Base-by-base conservation (phyloP, 1,140 invertebrate species). In the Plectus sambesii region DNA sequence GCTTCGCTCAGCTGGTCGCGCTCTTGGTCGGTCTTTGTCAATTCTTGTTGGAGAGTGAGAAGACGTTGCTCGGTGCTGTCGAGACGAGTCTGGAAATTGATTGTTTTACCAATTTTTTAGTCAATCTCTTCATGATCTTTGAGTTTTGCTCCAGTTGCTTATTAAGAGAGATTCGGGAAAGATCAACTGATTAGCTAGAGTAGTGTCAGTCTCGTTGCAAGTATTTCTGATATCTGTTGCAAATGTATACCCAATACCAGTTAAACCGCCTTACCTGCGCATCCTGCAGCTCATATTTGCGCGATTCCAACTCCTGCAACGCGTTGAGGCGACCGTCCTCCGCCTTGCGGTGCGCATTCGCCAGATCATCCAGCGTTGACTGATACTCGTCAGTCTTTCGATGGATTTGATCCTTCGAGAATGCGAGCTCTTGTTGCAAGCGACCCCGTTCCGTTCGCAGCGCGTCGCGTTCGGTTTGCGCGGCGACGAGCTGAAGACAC, bases 361-460 rank as follows among this genome's bases (percentile, higher is more conserved):
- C 41, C 26, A 69, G 44, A 42, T 67, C 61, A 33, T 69, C 66
- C 24, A 67, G 44, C 17, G 63, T 54, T 6, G 45, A 54, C 24
- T 66, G 55, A 48, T 67, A 67, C 44, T 67, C 64, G 35, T 67
- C 64, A n/a, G 49, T 69, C 47, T 68, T 68, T 6, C 66, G 48
- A 19, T 53, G 53, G 51, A 67, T 67, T 51, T 67, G 64, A 36
- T 67, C 64, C 49, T 62, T 61, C 24, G 60, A 62, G 43, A 67
- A 67, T 19, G 62, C 62, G 17, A 67, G 51, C 51, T 67, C 64
- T 47, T 66, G 56, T 41, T 64, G 61, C 5, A 67, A 23, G 22
- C 55, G 51, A 23, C 38, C 33, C 5, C 63, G 47, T 30, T 66
- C 59, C 19, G 56, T 57, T 1, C 47, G 36, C 25, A 66, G 42